Evolutionary conservation across 2,797 vertebrate genomes (phyloP).

Genomic region (Squalus acanthias): DNA sequence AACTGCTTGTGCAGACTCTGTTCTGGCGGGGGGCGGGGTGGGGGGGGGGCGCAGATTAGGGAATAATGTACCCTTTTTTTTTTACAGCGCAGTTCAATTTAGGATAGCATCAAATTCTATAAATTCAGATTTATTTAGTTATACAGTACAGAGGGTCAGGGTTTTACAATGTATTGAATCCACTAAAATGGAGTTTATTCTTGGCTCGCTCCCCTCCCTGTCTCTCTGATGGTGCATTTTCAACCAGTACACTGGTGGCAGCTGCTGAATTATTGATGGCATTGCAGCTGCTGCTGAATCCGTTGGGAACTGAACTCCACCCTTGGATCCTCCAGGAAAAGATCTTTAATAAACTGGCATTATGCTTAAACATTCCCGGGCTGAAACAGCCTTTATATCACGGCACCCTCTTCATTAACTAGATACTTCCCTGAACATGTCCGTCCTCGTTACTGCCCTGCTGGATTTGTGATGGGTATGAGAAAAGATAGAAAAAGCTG

Average conservation of each 20-base stretch:
- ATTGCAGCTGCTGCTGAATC: background rate
- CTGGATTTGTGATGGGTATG: background rate
- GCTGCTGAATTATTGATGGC: constrained; percentile 25
- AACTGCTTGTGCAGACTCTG: background rate
- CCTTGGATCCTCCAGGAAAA: background rate
- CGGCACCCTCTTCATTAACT: background rate
- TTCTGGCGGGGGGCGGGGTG: too few species aligned
- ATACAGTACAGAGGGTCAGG: background rate
- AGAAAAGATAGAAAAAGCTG: background rate
- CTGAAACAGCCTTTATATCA: constrained; percentile 9
- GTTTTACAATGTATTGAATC: background rate
- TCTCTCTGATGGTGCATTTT: background rate
- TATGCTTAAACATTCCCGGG: background rate
- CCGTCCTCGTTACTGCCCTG: background rate
- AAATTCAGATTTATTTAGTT: background rate
- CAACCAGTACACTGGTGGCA: background rate
- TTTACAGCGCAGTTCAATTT: background rate
- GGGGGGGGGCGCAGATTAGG: background rate
- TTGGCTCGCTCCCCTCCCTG: background rate
- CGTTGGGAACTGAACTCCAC: background rate
- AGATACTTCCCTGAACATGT: background rate
- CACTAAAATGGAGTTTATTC: constrained; percentile 2
- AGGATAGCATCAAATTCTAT: background rate
- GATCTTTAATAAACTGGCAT: background rate
- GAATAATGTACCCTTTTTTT: background rate